Evolutionary conservation across 2,113 vertebrate species (phyloP).

Genomic region (Bujurquina vittata): DNA sequence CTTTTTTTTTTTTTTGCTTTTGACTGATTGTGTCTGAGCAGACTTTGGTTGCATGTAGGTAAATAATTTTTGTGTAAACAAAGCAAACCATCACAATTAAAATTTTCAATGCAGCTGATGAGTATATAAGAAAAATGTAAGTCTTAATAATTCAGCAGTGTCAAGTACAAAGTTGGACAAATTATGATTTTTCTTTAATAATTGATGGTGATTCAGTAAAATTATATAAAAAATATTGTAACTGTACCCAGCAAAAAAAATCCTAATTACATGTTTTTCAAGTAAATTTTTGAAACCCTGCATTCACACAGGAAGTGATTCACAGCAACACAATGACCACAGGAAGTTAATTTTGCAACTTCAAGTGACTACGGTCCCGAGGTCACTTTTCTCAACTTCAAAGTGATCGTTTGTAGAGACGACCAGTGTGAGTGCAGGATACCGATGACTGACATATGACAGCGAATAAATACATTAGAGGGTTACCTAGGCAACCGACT

Average conservation of each 20-base stretch:
- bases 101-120: too few relatives aligned
- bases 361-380: neutral
- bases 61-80: neutral
- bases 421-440: neutral
- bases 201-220: neutral
- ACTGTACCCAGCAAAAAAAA: neutral
- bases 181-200: neutral
- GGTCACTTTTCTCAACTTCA: neutral
- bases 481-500: neutral
- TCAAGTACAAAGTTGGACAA: neutral
- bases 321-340: neutral
- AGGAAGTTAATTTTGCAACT: neutral
- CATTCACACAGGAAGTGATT: neutral
- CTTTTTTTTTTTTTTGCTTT: neutral
- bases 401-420: neutral
- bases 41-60: neutral
- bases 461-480: neutral
- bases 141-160: fast-evolving
- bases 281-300: neutral
- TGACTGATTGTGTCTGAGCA: too few relatives aligned
- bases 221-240: neutral
- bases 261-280: neutral
- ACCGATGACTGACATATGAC: neutral
- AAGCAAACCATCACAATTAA: too few relatives aligned
- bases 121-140: too few relatives aligned